Evolutionary conservation across 2,888 invertebrate species (phyloP).

Genomic region (Gymnosoma rotundatum): DNA sequence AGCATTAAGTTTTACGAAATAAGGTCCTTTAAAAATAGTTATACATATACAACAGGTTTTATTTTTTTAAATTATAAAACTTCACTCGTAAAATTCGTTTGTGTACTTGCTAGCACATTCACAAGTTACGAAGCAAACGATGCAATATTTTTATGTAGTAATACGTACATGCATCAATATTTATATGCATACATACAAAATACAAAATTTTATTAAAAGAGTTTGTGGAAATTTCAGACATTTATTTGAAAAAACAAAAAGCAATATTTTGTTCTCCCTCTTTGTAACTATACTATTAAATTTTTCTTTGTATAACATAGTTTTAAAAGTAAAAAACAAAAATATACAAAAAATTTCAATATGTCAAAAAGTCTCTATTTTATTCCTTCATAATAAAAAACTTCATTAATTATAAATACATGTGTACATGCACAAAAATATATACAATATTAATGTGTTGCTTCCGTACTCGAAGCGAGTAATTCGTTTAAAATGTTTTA

Average conservation of each 20-base stretch:
- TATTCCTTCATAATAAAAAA: slow-evolving; percentile 6
- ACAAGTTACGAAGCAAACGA: slow-evolving; percentile 16
- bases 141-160: slow-evolving; percentile 1
- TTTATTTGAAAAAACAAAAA: not conserved
- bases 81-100: not conserved
- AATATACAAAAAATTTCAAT: slow-evolving; percentile 14
- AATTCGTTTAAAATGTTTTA: no score
- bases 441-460: no score
- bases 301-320: no score
- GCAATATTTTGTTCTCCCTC: not conserved
- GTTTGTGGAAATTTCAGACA: slow-evolving; percentile 26
- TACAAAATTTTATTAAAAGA: slow-evolving; percentile 42
- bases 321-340: no score
- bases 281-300: not conserved
- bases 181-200: not conserved
- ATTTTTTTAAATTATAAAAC: not conserved
- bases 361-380: slow-evolving; percentile 1
- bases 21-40: no score
- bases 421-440: no score
- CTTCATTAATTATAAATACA: slow-evolving; percentile 15
- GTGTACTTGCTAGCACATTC: not conserved
- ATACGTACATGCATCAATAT: no score
- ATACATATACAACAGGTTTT: no score
- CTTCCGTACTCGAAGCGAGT: no score
- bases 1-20: no score